Conservation (phyloP, 1,140 invertebrate genomes). For the Ceratosolen solmsi region DNA sequence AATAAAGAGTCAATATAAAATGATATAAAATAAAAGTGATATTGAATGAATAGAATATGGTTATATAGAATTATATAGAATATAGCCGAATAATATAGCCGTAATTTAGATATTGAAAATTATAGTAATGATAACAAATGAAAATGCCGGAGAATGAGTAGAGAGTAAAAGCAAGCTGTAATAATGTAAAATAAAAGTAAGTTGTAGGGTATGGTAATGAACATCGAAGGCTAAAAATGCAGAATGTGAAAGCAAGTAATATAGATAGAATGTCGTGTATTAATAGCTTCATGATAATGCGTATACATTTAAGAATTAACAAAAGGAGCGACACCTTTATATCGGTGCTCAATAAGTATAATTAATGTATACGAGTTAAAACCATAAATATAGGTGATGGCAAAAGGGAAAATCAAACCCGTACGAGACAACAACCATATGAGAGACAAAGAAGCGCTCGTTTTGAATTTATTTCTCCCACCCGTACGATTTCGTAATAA, state of each 20-base stretch:
- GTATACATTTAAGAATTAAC: not conserved
- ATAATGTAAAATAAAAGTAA: not conserved
- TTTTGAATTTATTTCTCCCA: not conserved
- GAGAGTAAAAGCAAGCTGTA: not conserved
- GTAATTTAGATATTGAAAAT: no score
- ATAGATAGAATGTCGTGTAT: not conserved
- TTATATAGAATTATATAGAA: no score
- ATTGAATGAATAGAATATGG: no score
- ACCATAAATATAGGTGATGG: constrained; percentile 36
- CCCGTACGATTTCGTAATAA: not conserved
- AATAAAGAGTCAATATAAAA: no score
- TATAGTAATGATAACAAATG: no score
- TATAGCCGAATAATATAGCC: no score
- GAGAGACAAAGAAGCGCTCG: not conserved
- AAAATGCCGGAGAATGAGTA: no score
- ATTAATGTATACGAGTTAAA: constrained; percentile 23
- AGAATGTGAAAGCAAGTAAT: not conserved
- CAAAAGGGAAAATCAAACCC: constrained; percentile 1
- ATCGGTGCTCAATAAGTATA: constrained; percentile 34
- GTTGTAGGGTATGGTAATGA: not conserved
- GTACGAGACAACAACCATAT: not conserved
- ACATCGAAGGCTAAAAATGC: not conserved
- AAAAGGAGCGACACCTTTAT: constrained; percentile 7
- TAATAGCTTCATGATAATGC: constrained; percentile 11
- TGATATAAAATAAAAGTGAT: no score